phyloP scores from a whole-genome alignment of 2,113 vertebrate genomes.

The Protobothrops mucrosquamatus region DNA sequence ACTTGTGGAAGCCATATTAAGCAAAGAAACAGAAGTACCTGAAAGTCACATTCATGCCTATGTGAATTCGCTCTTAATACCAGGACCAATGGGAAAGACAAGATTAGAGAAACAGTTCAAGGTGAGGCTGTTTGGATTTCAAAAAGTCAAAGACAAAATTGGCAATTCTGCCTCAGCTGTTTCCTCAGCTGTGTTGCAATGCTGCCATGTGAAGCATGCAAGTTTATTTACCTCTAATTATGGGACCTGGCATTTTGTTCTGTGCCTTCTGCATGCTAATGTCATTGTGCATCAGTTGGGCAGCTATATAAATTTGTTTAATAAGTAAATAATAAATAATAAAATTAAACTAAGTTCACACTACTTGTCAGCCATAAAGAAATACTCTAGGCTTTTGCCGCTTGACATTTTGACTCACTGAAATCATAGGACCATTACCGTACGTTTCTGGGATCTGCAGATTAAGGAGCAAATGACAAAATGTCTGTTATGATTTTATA shows the following conservation, averaged over 20 bases:
- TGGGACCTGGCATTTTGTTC: neutral
- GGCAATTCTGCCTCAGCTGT: neutral
- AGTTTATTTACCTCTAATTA: neutral
- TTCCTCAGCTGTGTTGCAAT: neutral
- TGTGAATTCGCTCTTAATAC: slow-evolving; percentile 87
- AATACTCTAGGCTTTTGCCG: neutral
- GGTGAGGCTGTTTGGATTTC: slow-evolving; percentile 67
- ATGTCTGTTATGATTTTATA: neutral
- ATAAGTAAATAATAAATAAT: neutral
- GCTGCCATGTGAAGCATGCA: neutral
- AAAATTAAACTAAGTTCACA: neutral
- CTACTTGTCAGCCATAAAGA: neutral
- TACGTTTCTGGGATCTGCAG: neutral
- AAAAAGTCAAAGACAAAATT: neutral
- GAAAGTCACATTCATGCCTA: slow-evolving; percentile 83
- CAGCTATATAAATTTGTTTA: neutral
- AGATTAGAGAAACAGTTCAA: slow-evolving; percentile 89
- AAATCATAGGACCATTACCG: neutral
- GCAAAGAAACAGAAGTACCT: slow-evolving; percentile 85
- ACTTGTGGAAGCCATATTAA: slow-evolving; percentile 86
- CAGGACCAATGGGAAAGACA: slow-evolving; percentile 81
- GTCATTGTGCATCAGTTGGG: neutral
- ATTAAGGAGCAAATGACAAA: neutral
- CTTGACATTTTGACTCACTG: neutral
- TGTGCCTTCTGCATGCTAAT: neutral